Evolutionary conservation across 2,797 vertebrate species (phyloP), one percentile per base, ranked within the genome.

Genomic region (Holocentrus rufus): DNA sequence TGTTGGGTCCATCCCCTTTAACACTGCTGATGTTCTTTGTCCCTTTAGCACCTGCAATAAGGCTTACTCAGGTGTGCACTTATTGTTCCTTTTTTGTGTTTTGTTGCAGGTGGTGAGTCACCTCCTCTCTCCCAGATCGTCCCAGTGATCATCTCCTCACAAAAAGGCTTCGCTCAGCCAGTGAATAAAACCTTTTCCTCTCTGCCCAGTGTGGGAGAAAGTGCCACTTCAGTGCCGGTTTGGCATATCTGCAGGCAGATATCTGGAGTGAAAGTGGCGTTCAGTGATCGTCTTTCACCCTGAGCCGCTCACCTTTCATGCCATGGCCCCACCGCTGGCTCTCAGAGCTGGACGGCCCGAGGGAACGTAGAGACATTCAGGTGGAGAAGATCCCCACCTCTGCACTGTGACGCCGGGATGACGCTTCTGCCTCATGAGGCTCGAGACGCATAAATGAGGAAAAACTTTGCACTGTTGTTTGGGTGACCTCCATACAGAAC

Each of bases 61-160:
- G 63, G 55, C 72, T 78, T 31, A 76, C 69, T 79, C 59, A 75
- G 82, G 13, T 69, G 66, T 82, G 69, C 73, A 72, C 55, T 89
- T 81, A 77, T 74, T 80, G 54, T 52, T 23, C 59, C 58, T 65
- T 71, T 76, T 77, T 59, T 88, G 59, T 88, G 5, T 54, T 80
- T 82, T 60, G 55, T 92, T 91, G 81, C 93, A 96, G 95, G 92
- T 92, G 87, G 87, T 84, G 84, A 87, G 81, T 86, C 84, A 86
- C 77, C 72, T 57, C 87, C 78, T 81, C 79, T 79, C 72, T 82
- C 74, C 55, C 47, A 46, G 80, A 87, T 68, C 56, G 22, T 85
- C 79, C 74, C 66, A 1, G 67, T 93, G 92, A 94, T 90, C 81
- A 89, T 79, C 49, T 17, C 7, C 66, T 63, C 18, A n/a, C 27